Conservation (phyloP, 2,113 vertebrate species). For the Alligator sinensis region DNA sequence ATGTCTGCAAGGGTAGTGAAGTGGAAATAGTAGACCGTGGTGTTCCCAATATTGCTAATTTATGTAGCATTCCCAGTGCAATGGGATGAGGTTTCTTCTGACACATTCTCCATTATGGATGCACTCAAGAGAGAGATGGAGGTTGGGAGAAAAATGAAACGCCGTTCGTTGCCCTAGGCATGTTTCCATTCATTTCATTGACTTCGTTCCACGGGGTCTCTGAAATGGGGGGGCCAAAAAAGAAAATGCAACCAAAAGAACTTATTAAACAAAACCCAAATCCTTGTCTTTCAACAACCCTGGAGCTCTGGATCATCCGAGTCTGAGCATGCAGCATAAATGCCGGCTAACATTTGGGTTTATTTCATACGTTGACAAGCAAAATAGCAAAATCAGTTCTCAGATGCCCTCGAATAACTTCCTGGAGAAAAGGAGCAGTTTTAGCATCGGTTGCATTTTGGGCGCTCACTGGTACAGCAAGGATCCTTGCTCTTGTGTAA, state of each 20-base stretch:
- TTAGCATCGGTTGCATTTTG: no score
- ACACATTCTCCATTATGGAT: background rate
- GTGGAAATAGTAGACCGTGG: background rate
- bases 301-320: background rate
- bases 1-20: fast-evolving
- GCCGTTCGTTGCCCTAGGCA: background rate
- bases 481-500: background rate
- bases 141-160: background rate
- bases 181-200: background rate
- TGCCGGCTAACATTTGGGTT: background rate
- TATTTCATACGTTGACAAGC: background rate
- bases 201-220: background rate
- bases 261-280: background rate
- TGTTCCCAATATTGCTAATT: background rate
- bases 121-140: background rate
- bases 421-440: background rate
- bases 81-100: background rate
- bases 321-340: background rate
- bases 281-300: background rate
- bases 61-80: background rate
- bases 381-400: background rate
- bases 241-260: background rate
- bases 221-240: background rate
- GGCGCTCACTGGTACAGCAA: no score
- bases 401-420: background rate